Evolutionary conservation across 2,797 vertebrate species (phyloP).

Genomic region (Aldrovandia affinis): DNA sequence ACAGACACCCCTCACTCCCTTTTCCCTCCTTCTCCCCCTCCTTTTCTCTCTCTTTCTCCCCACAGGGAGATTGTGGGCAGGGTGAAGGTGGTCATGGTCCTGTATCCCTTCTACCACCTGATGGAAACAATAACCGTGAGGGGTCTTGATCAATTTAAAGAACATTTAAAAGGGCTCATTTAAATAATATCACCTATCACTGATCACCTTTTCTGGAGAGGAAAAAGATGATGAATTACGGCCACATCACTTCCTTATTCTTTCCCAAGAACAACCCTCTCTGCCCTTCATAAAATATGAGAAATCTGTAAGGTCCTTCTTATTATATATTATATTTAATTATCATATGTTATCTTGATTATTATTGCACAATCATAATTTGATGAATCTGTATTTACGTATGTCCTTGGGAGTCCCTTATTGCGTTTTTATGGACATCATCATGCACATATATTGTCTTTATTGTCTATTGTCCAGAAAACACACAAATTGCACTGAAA

Average conservation of each 20-base stretch:
- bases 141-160: neutral
- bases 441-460: too few species aligned
- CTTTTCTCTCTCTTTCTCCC: slow-evolving; percentile 26
- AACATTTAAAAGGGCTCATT: neutral
- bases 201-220: neutral
- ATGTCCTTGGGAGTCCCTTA: too few species aligned
- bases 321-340: neutral
- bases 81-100: slow-evolving; percentile 73
- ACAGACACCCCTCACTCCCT: too few species aligned
- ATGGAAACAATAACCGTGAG: slow-evolving; percentile 80
- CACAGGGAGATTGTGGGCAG: slow-evolving; percentile 77
- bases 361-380: too few species aligned
- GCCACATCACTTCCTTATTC: neutral
- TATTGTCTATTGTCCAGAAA: too few species aligned
- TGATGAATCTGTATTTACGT: too few species aligned
- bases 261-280: neutral
- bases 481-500: too few species aligned
- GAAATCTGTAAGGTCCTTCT: neutral
- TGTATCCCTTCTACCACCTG: slow-evolving; percentile 77
- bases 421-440: too few species aligned
- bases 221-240: neutral
- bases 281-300: neutral
- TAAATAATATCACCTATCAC: neutral
- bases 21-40: too few species aligned
- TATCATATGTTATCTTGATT: too few species aligned